phyloP scores from a whole-genome alignment of 2,888 invertebrate species.

The Plebejus melissa region DNA sequence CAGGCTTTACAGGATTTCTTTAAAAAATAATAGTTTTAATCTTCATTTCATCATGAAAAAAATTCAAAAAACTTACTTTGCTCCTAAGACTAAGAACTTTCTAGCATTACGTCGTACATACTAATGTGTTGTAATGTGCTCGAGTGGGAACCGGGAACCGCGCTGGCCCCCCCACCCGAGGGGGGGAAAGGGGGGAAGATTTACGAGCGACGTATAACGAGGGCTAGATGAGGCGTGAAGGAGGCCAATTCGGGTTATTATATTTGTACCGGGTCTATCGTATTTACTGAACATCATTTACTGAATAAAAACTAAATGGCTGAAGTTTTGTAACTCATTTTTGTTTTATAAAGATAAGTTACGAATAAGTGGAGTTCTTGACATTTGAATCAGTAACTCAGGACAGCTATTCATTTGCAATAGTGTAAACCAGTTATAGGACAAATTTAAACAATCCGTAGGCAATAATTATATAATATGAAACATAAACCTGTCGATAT shows the following conservation, averaged over 20 bases:
- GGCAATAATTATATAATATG: too few relatives aligned
- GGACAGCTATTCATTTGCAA: too few relatives aligned
- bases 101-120: slow-evolving; percentile 9
- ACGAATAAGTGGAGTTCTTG: too few relatives aligned
- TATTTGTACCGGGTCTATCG: slow-evolving; percentile 51
- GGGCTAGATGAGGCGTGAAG: slow-evolving; percentile 78
- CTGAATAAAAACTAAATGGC: background rate
- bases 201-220: slow-evolving; percentile 77
- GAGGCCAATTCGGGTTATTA: slow-evolving; percentile 75
- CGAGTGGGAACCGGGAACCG: slow-evolving; percentile 59
- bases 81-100: background rate
- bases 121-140: slow-evolving; percentile 51
- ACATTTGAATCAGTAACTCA: background rate
- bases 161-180: slow-evolving; percentile 39
- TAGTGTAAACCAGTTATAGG: too few relatives aligned
- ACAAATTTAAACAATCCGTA: too few relatives aligned
- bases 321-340: background rate
- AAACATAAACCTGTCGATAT: too few relatives aligned
- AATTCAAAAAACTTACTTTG: background rate
- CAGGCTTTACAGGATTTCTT: too few relatives aligned
- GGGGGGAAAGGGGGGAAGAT: slow-evolving; percentile 64
- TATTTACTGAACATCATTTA: slow-evolving; percentile 6
- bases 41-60: background rate
- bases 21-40: too few relatives aligned
- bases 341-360: background rate